Conservation (phyloP, 1,140 invertebrate genomes). For the Pararge aegeria region DNA sequence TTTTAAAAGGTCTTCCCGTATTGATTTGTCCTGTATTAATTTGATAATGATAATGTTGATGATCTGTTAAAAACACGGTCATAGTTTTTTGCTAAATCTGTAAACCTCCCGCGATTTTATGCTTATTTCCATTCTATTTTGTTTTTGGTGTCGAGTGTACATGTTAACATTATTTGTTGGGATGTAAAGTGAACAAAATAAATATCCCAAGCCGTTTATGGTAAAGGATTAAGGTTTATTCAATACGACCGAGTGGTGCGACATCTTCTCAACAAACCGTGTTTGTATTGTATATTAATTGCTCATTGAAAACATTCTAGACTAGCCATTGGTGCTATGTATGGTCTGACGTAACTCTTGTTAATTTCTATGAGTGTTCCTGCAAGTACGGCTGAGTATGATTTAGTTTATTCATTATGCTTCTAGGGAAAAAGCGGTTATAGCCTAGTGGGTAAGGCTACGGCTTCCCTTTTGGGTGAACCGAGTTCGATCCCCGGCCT, state of each 20-base stretch:
- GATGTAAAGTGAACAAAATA: conserved; percentile 21
- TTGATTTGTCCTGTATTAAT: too few relatives aligned
- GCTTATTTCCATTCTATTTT: background rate
- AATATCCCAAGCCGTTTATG: conserved; percentile 30
- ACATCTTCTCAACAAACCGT: background rate
- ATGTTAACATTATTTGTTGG: conserved; percentile 32
- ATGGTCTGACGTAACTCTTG: background rate
- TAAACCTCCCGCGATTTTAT: too few relatives aligned
- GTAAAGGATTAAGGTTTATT: conserved; percentile 40
- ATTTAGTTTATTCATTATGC: background rate
- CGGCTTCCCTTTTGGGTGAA: too few relatives aligned
- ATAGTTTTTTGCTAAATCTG: too few relatives aligned
- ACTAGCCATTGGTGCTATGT: background rate
- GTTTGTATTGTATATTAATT: conserved; percentile 31
- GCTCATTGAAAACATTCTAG: conserved; percentile 17
- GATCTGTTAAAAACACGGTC: too few relatives aligned
- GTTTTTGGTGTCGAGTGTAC: conserved; percentile 18
- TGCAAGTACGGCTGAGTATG: background rate
- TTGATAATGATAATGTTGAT: too few relatives aligned
- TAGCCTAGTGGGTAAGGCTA: background rate
- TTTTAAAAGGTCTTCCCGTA: too few relatives aligned
- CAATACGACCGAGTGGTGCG: background rate
- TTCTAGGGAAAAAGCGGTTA: background rate
- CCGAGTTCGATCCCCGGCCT: too few relatives aligned
- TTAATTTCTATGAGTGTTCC: conserved; percentile 5